phyloP scores from a whole-genome alignment of 2,888 invertebrate genomes.

The Theretra japonica region DNA sequence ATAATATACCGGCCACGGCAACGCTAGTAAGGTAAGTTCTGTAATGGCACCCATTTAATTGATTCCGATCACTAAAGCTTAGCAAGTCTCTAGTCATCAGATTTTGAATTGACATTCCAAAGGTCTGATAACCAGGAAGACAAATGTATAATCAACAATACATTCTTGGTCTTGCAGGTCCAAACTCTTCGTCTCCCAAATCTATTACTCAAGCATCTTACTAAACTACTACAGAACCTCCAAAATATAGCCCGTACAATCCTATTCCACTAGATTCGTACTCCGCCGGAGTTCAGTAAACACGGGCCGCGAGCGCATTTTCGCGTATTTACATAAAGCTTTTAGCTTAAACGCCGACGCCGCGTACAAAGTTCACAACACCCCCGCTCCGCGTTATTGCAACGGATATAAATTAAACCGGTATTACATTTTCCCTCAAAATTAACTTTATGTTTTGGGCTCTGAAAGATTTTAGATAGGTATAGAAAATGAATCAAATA shows the following conservation, averaged over 20 bases:
- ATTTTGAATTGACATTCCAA: too few relatives aligned
- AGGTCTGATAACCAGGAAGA: too few relatives aligned
- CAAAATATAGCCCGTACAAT: not conserved
- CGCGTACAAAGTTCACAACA: slow-evolving; percentile 34
- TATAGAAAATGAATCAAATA: not conserved
- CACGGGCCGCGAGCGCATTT: slow-evolving; percentile 38
- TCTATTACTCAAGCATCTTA: not conserved
- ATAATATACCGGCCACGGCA: too few relatives aligned
- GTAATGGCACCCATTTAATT: too few relatives aligned
- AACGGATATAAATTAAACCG: not conserved
- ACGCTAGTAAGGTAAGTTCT: too few relatives aligned
- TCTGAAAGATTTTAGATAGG: not conserved
- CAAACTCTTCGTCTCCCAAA: not conserved
- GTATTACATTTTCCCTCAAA: not conserved
- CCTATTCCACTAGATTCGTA: not conserved
- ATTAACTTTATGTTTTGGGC: not conserved
- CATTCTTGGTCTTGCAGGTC: not conserved
- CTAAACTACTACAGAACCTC: not conserved
- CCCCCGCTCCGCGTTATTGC: not conserved
- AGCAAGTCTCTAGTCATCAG: too few relatives aligned
- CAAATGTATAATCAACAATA: not conserved
- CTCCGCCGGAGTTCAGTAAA: slow-evolving; percentile 33
- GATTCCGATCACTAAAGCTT: too few relatives aligned
- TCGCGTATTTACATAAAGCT: slow-evolving; percentile 48
- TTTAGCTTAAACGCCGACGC: slow-evolving; percentile 42